Percentiles rank a stretch among this genome's conserved stretches.
phyloP scores from a whole-genome alignment of 2,113 vertebrate genomes.

The Antigone vipio region DNA sequence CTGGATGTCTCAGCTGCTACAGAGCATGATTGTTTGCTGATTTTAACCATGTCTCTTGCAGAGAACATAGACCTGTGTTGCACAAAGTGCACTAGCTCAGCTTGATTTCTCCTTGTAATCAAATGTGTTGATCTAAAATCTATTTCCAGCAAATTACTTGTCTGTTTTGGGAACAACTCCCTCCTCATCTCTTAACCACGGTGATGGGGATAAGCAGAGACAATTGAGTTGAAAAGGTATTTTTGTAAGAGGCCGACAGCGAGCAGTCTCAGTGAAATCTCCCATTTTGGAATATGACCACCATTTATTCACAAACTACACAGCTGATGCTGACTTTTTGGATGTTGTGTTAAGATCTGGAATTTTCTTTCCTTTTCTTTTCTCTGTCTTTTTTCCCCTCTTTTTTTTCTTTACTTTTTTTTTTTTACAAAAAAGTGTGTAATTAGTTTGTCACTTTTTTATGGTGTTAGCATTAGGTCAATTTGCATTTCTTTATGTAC shows the following conservation, averaged over 20 bases:
- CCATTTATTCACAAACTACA: neutral
- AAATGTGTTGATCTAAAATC: constrained; percentile 42
- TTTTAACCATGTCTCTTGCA: constrained; percentile 24
- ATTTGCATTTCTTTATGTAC: neutral
- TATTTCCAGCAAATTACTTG: constrained; percentile 32
- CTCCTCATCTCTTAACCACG: neutral
- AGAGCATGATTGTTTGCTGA: constrained; percentile 47
- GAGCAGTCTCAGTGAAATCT: neutral
- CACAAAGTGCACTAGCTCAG: constrained; percentile 10
- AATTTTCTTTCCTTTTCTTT: neutral
- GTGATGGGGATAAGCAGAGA: neutral
- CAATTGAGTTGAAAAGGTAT: neutral
- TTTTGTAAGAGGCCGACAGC: neutral
- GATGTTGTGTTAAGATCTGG: neutral
- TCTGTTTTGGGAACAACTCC: constrained; percentile 9
- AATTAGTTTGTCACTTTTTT: neutral
- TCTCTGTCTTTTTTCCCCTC: neutral
- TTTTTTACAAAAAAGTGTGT: neutral
- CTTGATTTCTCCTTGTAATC: constrained; percentile 50
- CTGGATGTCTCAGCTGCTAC: constrained; percentile 58
- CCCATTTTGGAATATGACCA: neutral
- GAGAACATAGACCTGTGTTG: constrained; percentile 16
- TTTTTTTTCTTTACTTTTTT: neutral
- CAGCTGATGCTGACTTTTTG: neutral
- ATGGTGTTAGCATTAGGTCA: neutral